phyloP scores from a whole-genome alignment of 2,888 invertebrate species.

The Caenorhabditis becei region DNA sequence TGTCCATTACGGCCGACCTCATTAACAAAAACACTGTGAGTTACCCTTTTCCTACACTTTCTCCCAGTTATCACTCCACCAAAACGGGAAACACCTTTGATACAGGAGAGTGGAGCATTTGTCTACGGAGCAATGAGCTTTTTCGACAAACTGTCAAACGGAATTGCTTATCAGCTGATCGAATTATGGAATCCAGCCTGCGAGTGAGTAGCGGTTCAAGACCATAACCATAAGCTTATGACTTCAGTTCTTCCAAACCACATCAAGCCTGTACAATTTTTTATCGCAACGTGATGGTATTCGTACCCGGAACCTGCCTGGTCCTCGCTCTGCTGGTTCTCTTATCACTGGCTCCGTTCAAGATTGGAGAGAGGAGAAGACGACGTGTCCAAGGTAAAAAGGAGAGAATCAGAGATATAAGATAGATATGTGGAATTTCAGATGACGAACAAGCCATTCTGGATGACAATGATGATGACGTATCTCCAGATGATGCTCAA shows the following conservation, averaged over 20 bases:
- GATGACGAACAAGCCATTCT: conserved; percentile 54
- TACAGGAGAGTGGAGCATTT: conserved; percentile 89
- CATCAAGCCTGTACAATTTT: conserved; percentile 72
- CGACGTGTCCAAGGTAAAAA: conserved; percentile 14
- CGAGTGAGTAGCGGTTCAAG: conserved; percentile 70
- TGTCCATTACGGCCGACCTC: conserved; percentile 92
- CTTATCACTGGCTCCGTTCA: conserved; percentile 67
- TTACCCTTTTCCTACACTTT: conserved; percentile 13
- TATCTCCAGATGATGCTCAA: conserved; percentile 15
- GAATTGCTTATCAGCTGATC: conserved; percentile 90
- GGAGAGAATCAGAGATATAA: not conserved
- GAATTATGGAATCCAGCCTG: conserved; percentile 87
- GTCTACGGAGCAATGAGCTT: conserved; percentile 95
- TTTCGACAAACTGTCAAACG: conserved; percentile 93
- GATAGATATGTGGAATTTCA: conserved; percentile 3
- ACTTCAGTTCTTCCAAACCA: conserved; percentile 65
- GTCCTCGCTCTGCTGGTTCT: conserved; percentile 72
- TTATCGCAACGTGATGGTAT: conserved; percentile 77
- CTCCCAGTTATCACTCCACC: too few species aligned
- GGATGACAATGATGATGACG: conserved; percentile 38
- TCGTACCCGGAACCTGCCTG: conserved; percentile 76
- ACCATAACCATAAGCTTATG: conserved; percentile 11
- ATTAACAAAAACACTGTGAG: conserved; percentile 89
- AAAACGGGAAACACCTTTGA: conserved; percentile 2
- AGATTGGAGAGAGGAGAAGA: conserved; percentile 67